Base-by-base conservation (phyloP, 2,797 vertebrate genomes). In the Artibeus lituratus region DNA sequence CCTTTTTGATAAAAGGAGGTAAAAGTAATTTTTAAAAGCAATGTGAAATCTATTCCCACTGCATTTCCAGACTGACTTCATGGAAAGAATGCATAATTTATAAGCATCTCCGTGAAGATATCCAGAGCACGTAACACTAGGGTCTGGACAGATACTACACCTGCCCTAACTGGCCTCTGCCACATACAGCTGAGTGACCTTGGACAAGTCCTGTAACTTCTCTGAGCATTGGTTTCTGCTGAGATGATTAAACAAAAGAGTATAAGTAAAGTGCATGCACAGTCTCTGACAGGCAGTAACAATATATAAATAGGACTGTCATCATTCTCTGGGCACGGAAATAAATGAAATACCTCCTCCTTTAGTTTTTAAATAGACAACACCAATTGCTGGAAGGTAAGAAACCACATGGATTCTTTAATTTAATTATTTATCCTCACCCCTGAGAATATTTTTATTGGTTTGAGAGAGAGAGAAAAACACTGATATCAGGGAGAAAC, bases 1-100 rank as follows among this genome's bases (percentile, higher is more conserved):
- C 35, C 7, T 51, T 14, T 96, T 88, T 80, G 90, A 94, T 95
- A 94, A 97, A 87, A 97, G 88, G 83, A 97, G 87, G 76, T 53
- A 93, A 88, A 96, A 97, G 86, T 87, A 59, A 80, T 70, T 83
- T 87, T 97, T 90, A 96, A 98, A 97, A 95, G 82, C 89, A 93
- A 87, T 92, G 95, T 95, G 93, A 97, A 98, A 97, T 97, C 85
- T 80, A 74, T 95, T 97, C 94, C 97, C 96, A 96, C 53, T 83
- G 37, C 82, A 95, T 95, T 93, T 95, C 39, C 7, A 80, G 84
- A 84, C n/a, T 80, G 72, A 44, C 35, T 59, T 82, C 35, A 72
- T 59, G 39, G 42, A 82, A 92, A 77, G 21, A 69, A 47, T 22
- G 11, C 5, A 94, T 4, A 39, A 18, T 24, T 53, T 47, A 15